A percentile compares a stretch with the other conserved stretches of the same genome.
phyloP scores from a whole-genome alignment of 1,140 invertebrate genomes.

The Melitaea cinxia region DNA sequence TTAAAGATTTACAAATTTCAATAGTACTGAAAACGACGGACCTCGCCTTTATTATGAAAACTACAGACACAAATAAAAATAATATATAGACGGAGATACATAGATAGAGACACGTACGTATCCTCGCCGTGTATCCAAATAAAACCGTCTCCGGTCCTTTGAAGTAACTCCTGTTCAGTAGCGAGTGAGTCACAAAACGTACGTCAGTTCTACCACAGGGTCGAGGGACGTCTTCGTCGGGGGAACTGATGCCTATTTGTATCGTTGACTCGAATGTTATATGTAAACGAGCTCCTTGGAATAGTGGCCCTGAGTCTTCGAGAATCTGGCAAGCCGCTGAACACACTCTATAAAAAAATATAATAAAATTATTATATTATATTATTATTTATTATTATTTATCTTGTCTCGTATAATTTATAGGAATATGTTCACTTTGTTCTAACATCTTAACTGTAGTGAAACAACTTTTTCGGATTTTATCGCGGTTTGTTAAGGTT shows the following conservation, averaged over 20 bases:
- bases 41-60: too few species aligned
- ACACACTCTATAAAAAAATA: slow-evolving; percentile 52
- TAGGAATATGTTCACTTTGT: too few species aligned
- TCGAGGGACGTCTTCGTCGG: slow-evolving; percentile 24
- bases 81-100: too few species aligned
- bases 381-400: too few species aligned
- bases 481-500: too few species aligned
- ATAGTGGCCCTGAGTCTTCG: slow-evolving; percentile 46
- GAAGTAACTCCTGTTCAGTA: slow-evolving; percentile 50
- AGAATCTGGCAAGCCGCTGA: slow-evolving; percentile 65
- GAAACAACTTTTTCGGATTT: too few species aligned
- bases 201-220: slow-evolving; percentile 47
- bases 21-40: too few species aligned
- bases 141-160: slow-evolving; percentile 34
- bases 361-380: neutral
- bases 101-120: slow-evolving; percentile 42
- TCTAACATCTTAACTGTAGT: too few species aligned
- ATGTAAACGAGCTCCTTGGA: slow-evolving; percentile 48
- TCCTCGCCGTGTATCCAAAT: slow-evolving; percentile 47
- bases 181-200: slow-evolving; percentile 38
- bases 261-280: slow-evolving; percentile 29
- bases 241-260: slow-evolving; percentile 36
- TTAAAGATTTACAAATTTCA: too few species aligned
- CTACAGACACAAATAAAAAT: too few species aligned
- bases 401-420: too few species aligned